phyloP scores from a whole-genome alignment of 2,797 vertebrate species.

The Anas acuta region DNA sequence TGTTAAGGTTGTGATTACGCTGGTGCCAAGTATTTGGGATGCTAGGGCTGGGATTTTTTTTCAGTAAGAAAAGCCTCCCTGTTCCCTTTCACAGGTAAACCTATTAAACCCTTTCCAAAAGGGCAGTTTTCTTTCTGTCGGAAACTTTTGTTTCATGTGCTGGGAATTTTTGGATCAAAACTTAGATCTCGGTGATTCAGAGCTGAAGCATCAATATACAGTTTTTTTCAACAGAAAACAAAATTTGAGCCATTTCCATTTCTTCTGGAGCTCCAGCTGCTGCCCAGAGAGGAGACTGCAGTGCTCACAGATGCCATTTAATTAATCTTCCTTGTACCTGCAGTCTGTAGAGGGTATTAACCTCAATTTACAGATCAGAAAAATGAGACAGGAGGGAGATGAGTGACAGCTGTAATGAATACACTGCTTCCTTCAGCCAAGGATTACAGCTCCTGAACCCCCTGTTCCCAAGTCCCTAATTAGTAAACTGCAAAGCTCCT shows the following conservation, averaged over 20 bases:
- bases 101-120: not conserved
- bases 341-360: not conserved
- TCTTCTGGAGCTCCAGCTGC: not conserved
- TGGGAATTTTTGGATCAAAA: not conserved
- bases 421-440: not conserved
- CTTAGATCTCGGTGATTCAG: not conserved
- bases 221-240: not conserved
- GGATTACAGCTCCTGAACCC: not conserved
- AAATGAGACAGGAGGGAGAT: constrained; percentile 30
- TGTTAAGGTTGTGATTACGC: not conserved
- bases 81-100: not conserved
- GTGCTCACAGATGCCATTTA: not conserved
- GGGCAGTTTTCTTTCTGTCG: not conserved
- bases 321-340: constrained; percentile 13
- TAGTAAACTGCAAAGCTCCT: not conserved
- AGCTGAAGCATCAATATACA: not conserved
- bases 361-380: constrained; percentile 47
- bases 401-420: constrained; percentile 57
- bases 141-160: not conserved
- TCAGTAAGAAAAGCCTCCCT: not conserved
- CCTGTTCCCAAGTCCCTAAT: constrained; percentile 38
- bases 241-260: not conserved
- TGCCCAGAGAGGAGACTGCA: not conserved
- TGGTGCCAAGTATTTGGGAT: not conserved
- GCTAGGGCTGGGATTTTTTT: not conserved